These are phyloP conservation scores for Orgyia antiqua DNA, from an alignment of 2,888 invertebrate genomes.

Conservation along the genomic window DNA sequence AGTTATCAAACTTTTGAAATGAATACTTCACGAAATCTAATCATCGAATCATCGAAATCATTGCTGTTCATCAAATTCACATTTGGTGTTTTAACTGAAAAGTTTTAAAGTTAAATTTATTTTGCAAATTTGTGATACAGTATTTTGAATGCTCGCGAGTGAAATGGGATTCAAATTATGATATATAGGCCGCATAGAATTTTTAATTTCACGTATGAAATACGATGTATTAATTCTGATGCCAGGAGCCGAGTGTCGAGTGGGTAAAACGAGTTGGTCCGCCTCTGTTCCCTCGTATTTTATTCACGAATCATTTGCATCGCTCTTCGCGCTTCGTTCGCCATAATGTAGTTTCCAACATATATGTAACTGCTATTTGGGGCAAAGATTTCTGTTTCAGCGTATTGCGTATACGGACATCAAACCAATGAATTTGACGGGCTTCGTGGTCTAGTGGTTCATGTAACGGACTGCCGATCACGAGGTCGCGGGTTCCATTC, in stretches of 20 bases:
- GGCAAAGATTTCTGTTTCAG: too few relatives aligned
- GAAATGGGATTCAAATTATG: slow-evolving; percentile 31
- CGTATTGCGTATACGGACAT: too few relatives aligned
- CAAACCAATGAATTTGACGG: too few relatives aligned
- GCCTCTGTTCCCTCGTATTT: slow-evolving; percentile 44
- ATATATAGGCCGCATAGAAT: slow-evolving; percentile 25
- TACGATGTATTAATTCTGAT: slow-evolving; percentile 6
- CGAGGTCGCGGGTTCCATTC: too few relatives aligned
- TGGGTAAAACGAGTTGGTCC: slow-evolving; percentile 23
- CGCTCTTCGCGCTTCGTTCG: slow-evolving; percentile 27
- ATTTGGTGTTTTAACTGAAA: background rate
- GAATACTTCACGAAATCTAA: too few relatives aligned
- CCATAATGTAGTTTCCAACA: slow-evolving; percentile 26
- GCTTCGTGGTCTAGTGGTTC: too few relatives aligned
- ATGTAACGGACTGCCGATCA: too few relatives aligned
- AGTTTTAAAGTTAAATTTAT: too few relatives aligned
- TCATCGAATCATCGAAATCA: too few relatives aligned
- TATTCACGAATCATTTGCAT: slow-evolving; percentile 63
- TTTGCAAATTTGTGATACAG: too few relatives aligned
- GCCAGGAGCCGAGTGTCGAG: slow-evolving; percentile 9
- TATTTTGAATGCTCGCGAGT: slow-evolving; percentile 10
- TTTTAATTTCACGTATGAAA: slow-evolving; percentile 40
- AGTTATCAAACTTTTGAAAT: too few relatives aligned
- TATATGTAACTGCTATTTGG: slow-evolving; percentile 1
- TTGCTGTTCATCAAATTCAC: background rate